Conservation (phyloP, 2,888 invertebrate genomes). For the Coenonympha glycerion region DNA sequence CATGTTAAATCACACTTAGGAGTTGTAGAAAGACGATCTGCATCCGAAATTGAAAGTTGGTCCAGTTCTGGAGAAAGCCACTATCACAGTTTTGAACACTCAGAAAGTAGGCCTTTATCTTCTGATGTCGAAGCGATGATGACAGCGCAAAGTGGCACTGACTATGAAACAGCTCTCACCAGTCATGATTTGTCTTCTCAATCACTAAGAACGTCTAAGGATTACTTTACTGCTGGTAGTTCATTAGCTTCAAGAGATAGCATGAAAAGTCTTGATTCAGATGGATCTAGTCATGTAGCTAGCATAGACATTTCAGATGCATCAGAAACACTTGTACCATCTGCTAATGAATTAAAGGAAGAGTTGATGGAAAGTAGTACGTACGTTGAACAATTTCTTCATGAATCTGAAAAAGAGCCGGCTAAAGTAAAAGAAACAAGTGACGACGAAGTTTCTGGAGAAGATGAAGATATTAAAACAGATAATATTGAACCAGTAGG, state of each 20-base stretch:
- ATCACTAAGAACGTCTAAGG: slow-evolving; percentile 85
- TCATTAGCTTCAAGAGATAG: slow-evolving; percentile 93
- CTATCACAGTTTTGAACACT: slow-evolving; percentile 90
- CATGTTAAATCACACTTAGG: slow-evolving; percentile 68
- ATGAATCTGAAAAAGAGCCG: slow-evolving; percentile 55
- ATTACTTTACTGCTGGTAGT: slow-evolving; percentile 90
- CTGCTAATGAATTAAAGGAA: slow-evolving; percentile 87
- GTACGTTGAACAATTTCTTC: slow-evolving; percentile 72
- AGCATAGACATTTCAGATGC: slow-evolving; percentile 93
- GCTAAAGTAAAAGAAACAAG: slow-evolving; percentile 64
- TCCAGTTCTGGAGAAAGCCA: slow-evolving; percentile 93
- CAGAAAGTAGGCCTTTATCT: slow-evolving; percentile 87
- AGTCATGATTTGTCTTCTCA: slow-evolving; percentile 85
- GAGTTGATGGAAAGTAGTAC: slow-evolving; percentile 81
- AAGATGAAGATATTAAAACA: slow-evolving; percentile 71
- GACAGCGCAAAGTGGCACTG: slow-evolving; percentile 84
- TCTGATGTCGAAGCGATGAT: slow-evolving; percentile 90
- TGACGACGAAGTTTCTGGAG: slow-evolving; percentile 74
- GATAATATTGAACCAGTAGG: slow-evolving; percentile 75
- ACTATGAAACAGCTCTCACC: slow-evolving; percentile 89
- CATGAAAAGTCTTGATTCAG: slow-evolving; percentile 91
- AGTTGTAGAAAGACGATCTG: slow-evolving; percentile 81
- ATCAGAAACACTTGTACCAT: slow-evolving; percentile 94
- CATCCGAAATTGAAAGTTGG: slow-evolving; percentile 85
- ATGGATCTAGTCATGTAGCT: slow-evolving; percentile 90